Base-by-base conservation (phyloP, 2,113 vertebrate genomes). In the Semicossyphus pulcher region DNA sequence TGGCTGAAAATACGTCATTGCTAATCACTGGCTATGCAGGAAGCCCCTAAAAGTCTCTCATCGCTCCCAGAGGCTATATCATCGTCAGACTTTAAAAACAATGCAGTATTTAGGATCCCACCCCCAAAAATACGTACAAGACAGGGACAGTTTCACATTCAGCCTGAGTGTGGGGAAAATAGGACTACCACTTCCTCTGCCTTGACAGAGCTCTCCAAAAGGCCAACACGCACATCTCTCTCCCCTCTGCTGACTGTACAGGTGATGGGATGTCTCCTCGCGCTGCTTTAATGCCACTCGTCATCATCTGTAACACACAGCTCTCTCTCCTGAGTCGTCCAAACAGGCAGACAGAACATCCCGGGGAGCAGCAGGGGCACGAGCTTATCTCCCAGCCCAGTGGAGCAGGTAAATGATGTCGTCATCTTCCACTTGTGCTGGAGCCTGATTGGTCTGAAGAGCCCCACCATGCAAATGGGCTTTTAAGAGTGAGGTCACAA, bases 321-420 rank as follows among this genome's bases (percentile, higher is more conserved):
- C 76, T 83, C 84, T 88, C 80, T 84, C 78, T 52, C 41, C 16
- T 66, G 68, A 82, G 83, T 70, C 72, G 18, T 42, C 21, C 68
- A 78, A 89, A 85, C 83, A 84, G n/a, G 77, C 79, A 85, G 77
- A 78, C 78, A 41, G 80, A 86, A 90, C 83, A 81, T 88, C 85
- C 73, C 71, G 58, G 70, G 83, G 83, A 87, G 86, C 90, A 84
- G 86, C 83, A 34, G 83, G 86, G 83, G 83, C 74, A 85, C 10
- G 64, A 86, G 89, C 86, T 83, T 89, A 89, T 92, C 87, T 90
- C 85, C 73, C 83, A 87, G 87, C 81, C 87, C 87, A 89, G 77
- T 90, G 90, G 86, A 92, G 90, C 91, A 92, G 87, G 85, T 91
- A 91, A 90, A 92, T 72, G 86, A 90, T 85, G 86, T 86, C 80